Evolutionary conservation across 2,113 vertebrate genomes (phyloP).

Genomic region (Protobothrops mucrosquamatus): DNA sequence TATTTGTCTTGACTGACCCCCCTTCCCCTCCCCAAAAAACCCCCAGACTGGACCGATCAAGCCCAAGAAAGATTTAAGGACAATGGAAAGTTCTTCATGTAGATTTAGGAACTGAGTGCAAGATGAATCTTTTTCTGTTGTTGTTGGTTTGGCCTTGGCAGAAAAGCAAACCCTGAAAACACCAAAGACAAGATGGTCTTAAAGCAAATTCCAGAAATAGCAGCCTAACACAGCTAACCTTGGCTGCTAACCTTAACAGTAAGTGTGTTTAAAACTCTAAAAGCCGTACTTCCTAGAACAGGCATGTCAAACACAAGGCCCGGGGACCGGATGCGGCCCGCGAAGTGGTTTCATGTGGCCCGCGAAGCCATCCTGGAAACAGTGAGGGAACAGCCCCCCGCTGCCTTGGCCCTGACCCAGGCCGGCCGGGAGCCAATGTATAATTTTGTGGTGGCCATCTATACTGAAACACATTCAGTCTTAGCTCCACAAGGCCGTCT

Average conservation of each 20-base stretch:
- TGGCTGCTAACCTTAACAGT: background rate
- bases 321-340: too few relatives aligned
- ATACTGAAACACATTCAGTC: too few relatives aligned
- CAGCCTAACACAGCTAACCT: slow-evolving; percentile 57
- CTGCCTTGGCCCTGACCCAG: too few relatives aligned
- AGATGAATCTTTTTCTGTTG: background rate
- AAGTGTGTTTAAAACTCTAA: background rate
- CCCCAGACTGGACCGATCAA: slow-evolving; percentile 34
- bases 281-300: background rate
- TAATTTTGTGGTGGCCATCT: too few relatives aligned
- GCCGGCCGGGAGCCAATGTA: too few relatives aligned
- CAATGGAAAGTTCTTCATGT: slow-evolving; percentile 33
- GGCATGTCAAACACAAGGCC: too few relatives aligned
- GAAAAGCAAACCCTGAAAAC: slow-evolving; percentile 51
- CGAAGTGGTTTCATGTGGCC: too few relatives aligned
- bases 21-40: background rate
- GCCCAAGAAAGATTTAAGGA: slow-evolving; percentile 34
- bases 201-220: slow-evolving; percentile 27
- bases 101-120: slow-evolving; percentile 38
- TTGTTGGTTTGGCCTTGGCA: slow-evolving; percentile 34
- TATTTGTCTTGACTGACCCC: background rate
- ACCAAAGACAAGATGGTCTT: slow-evolving; percentile 31
- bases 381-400: too few relatives aligned
- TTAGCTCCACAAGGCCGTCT: too few relatives aligned
- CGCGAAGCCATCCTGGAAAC: too few relatives aligned